Percentiles rank a stretch among this genome's conserved stretches.
phyloP scores from a whole-genome alignment of 2,113 vertebrate genomes.

The Trachemys scripta region DNA sequence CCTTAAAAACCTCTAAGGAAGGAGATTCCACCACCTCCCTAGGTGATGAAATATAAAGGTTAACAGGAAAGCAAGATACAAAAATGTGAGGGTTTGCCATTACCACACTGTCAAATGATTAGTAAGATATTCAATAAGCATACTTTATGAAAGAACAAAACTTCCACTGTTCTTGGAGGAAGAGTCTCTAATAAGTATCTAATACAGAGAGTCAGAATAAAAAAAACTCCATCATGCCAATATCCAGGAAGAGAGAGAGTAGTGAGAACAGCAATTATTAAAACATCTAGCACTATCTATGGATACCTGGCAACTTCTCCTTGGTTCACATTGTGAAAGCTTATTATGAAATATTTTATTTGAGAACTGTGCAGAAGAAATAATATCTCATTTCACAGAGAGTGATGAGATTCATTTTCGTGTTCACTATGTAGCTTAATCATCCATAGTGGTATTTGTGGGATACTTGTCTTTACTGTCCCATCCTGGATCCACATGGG shows the following conservation, averaged over 20 bases:
- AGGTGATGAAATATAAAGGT: not conserved
- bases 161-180: not conserved
- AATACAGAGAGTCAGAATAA: not conserved
- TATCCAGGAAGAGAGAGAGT: not conserved
- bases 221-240: not conserved
- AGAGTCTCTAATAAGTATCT: not conserved
- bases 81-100: not conserved
- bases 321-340: not conserved
- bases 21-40: too few relatives aligned
- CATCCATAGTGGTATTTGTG: conserved; percentile 1
- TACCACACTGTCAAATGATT: not conserved
- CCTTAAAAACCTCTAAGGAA: too few relatives aligned
- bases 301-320: not conserved
- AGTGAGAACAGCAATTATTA: not conserved
- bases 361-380: not conserved
- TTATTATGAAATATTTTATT: not conserved
- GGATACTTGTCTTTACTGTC: not conserved
- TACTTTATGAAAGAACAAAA: not conserved
- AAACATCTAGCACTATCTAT: not conserved
- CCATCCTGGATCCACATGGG: not conserved
- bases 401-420: not conserved
- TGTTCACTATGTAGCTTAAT: not conserved
- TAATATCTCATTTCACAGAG: not conserved
- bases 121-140: not conserved
- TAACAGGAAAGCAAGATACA: not conserved